Base-by-base conservation (phyloP, 2,797 vertebrate species). In the Tenualosa thibaudeaui region DNA sequence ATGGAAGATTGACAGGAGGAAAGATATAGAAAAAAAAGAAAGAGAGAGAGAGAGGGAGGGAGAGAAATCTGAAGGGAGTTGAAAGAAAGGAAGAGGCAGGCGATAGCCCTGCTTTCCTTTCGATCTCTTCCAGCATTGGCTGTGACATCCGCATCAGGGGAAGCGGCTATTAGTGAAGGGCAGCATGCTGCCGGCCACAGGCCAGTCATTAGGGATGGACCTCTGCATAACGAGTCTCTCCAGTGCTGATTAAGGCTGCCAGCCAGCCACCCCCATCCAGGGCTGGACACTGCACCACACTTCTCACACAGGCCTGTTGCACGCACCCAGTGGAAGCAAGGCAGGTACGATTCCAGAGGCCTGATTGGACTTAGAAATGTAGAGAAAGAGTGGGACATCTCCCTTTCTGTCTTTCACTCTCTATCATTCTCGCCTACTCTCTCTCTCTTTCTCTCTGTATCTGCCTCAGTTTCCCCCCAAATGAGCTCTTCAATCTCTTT, bases 151-250 rank as follows among this genome's bases (percentile, higher is more conserved):
- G 85, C 81, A 88, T 83, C 85, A 60, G 84, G 65, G 65, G 81
- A 83, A 78, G 54, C 62, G 87, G 49, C 85, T 19, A 85, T 83
- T 78, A 78, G 71, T 2, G 51, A 65, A 26, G 65, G 85, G 81
- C 82, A 85, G 51, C 37, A 65, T 43, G 86, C 86, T 83, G 82
- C 65, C 54, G 46, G 86, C 84, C 56, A 26, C 7, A 22, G 85
- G 86, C 81, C 84, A 50, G 43, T 84, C 85, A 78, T 83, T 83
- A 85, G 86, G 86, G 50, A 84, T 83, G 54, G 56, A 85, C 87
- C 90, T 86, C 89, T 89, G 83, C 88, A 88, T 92, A 92, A 90
- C 89, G 89, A 92, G 90, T 93, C 92, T 92, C 92, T 89, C 86
- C 86, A 89, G 93, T 88, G 91, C 90, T 92, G 89, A 91, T 92